These are phyloP conservation scores for Origma solitaria DNA, from an alignment of 2,113 vertebrate species.

Conservation along the genomic window DNA sequence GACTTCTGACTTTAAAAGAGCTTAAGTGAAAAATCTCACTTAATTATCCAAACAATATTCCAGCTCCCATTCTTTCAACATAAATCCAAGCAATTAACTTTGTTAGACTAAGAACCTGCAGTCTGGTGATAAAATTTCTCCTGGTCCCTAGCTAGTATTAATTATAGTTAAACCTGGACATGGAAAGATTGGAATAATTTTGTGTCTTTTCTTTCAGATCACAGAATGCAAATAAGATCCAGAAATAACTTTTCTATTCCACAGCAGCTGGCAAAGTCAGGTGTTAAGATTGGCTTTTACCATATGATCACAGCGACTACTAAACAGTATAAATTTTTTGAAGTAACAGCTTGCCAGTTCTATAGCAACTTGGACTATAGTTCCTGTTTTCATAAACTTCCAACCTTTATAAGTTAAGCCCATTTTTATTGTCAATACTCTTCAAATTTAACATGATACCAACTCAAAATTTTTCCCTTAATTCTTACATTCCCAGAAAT, in stretches of 20 bases:
- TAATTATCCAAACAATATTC: not conserved
- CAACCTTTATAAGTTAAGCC: slow-evolving; percentile 66
- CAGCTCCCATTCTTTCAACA: not conserved
- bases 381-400: slow-evolving; percentile 73
- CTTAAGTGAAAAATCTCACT: not conserved
- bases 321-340: slow-evolving; percentile 68
- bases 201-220: slow-evolving; percentile 68
- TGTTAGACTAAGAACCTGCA: not conserved
- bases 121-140: slow-evolving; percentile 38
- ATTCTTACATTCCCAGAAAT: slow-evolving; percentile 58
- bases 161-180: slow-evolving; percentile 57
- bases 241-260: slow-evolving; percentile 70
- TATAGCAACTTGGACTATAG: slow-evolving; percentile 67
- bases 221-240: slow-evolving; percentile 65
- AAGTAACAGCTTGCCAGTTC: slow-evolving; percentile 66
- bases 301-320: slow-evolving; percentile 51
- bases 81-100: slow-evolving; percentile 21
- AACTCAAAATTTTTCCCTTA: slow-evolving; percentile 41
- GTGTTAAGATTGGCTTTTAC: slow-evolving; percentile 70
- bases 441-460: slow-evolving; percentile 62
- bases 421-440: slow-evolving; percentile 68
- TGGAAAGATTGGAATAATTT: slow-evolving; percentile 67
- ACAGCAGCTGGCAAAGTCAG: slow-evolving; percentile 73
- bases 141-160: slow-evolving; percentile 51
- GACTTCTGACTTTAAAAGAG: not conserved